Conservation (phyloP, 2,113 vertebrate genomes). For the Xenopus laevis region DNA sequence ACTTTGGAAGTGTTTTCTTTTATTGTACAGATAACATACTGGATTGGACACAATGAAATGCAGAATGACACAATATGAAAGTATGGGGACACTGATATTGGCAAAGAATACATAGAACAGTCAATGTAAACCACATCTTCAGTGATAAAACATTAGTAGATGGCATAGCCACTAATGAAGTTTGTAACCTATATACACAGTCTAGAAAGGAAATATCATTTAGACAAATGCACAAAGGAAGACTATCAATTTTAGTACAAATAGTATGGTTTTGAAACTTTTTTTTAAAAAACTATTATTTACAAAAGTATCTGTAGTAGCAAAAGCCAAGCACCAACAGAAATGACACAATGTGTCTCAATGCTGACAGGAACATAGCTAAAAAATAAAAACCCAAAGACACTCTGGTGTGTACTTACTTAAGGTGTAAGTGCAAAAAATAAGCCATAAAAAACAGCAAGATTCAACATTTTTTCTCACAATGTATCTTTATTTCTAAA, state of each 20-base stretch:
- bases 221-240: neutral
- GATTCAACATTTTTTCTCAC: too few relatives aligned
- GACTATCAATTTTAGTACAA: neutral
- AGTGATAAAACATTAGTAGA: too few relatives aligned
- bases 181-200: neutral
- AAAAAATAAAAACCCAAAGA: too few relatives aligned
- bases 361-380: too few relatives aligned
- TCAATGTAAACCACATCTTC: neutral
- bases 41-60: neutral
- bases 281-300: neutral
- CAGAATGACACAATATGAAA: constrained; percentile 9
- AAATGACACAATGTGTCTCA: neutral
- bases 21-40: too few relatives aligned
- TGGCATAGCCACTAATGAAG: neutral
- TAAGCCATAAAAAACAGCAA: too few relatives aligned
- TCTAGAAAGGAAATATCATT: neutral
- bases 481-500: too few relatives aligned
- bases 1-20: too few relatives aligned
- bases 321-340: neutral
- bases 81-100: neutral
- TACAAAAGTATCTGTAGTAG: neutral
- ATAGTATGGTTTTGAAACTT: neutral
- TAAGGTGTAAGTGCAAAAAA: too few relatives aligned
- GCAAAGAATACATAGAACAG: neutral
- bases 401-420: too few relatives aligned